phyloP scores from a whole-genome alignment of 2,113 vertebrate species.

The Saguinus imperator region DNA sequence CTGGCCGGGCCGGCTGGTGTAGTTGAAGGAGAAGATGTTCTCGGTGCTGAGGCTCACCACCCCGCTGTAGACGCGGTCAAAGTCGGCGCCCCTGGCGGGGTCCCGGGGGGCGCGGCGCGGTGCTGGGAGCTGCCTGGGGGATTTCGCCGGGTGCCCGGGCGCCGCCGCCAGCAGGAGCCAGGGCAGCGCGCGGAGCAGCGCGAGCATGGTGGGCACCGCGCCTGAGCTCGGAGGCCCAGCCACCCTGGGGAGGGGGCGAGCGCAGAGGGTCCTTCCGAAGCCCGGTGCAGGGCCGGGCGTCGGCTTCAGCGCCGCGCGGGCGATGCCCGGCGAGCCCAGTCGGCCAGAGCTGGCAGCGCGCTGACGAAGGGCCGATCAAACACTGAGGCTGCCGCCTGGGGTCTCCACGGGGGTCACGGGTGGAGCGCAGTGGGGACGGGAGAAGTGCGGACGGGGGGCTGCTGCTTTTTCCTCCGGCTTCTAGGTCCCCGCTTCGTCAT shows the following conservation, averaged over 20 bases:
- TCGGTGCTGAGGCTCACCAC: conserved; percentile 81
- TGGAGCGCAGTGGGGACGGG: neutral
- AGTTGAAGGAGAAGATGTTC: conserved; percentile 85
- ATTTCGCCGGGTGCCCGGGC: neutral
- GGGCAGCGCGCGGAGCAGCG: conserved; percentile 72
- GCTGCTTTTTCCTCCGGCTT: neutral
- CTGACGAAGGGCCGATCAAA: neutral
- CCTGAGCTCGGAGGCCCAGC: neutral
- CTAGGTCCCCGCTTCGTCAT: neutral
- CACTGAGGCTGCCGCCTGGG: conserved; percentile 10
- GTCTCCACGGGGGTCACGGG: conserved; percentile 37
- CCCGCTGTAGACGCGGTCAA: conserved; percentile 83
- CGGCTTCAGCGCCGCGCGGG: neutral
- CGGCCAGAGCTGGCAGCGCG: neutral
- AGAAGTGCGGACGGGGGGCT: neutral
- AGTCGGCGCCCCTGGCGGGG: conserved; percentile 71
- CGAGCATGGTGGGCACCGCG: conserved; percentile 69
- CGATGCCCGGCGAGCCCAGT: neutral
- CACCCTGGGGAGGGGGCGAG: neutral
- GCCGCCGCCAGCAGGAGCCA: conserved; percentile 57
- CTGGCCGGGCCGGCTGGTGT: conserved; percentile 84
- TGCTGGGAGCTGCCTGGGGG: neutral
- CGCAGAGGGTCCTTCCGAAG: neutral
- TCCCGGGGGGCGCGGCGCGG: neutral
- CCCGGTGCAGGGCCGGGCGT: neutral